phyloP scores from a whole-genome alignment of 2,113 vertebrate species.

The Larimichthys polyactis region DNA sequence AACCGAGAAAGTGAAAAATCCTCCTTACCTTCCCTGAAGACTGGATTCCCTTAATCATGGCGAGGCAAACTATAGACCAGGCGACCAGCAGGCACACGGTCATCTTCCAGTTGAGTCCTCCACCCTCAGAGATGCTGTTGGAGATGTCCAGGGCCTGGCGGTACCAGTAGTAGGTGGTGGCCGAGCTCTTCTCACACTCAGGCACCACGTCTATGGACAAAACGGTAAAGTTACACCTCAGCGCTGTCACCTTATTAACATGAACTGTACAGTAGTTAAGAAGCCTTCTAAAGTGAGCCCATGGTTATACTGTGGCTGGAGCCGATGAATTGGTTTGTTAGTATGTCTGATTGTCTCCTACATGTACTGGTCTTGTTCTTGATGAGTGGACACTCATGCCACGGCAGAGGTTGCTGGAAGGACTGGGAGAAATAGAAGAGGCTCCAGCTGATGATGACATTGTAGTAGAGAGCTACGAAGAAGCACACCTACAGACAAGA shows the following conservation, averaged over 20 bases:
- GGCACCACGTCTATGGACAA: constrained; percentile 89
- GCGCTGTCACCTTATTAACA: not conserved
- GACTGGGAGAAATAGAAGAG: constrained; percentile 99
- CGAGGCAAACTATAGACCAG: constrained; percentile 95
- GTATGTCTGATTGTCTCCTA: constrained; percentile 76
- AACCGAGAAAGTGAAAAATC: not conserved
- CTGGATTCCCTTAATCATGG: constrained; percentile 99
- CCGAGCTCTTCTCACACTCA: constrained; percentile 97
- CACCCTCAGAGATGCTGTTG: constrained; percentile 91
- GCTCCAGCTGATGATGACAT: constrained; percentile 98
- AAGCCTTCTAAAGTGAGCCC: not conserved
- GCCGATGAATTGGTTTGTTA: not conserved
- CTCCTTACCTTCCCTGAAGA: constrained; percentile 95
- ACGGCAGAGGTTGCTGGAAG: constrained; percentile 96
- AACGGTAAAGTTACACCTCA: not conserved
- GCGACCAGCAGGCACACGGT: constrained; percentile 91
- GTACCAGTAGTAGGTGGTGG: constrained; percentile 98
- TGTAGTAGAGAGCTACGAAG: constrained; percentile 98
- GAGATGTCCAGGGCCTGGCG: constrained; percentile 95
- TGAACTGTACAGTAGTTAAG: not conserved
- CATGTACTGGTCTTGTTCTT: constrained; percentile 92
- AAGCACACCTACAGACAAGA: constrained; percentile 89
- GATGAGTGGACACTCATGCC: constrained; percentile 95
- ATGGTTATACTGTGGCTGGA: not conserved
- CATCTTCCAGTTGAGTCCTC: constrained; percentile 98